Evolutionary conservation across 2,113 vertebrate species (phyloP).

Genomic region (Trochalopteron elliotii): DNA sequence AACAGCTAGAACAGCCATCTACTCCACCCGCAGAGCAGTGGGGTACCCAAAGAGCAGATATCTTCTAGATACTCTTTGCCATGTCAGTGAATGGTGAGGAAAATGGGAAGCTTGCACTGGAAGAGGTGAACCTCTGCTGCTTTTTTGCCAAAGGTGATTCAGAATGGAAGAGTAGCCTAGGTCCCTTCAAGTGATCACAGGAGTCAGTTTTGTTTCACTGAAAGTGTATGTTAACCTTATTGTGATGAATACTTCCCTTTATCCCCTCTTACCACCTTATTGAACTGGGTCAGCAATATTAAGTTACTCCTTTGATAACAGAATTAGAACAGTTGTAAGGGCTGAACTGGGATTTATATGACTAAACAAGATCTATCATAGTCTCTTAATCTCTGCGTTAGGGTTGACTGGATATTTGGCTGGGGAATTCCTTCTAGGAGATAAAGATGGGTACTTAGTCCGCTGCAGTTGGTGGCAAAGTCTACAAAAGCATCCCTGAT

Average conservation of each 20-base stretch:
- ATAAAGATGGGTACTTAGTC: background rate
- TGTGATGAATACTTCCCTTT: background rate
- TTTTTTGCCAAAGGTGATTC: background rate
- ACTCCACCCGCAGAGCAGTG: background rate
- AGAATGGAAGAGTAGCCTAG: background rate
- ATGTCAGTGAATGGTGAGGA: accelerated
- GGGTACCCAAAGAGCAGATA: background rate
- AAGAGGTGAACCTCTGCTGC: background rate
- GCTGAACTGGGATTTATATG: background rate
- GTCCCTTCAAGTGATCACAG: background rate
- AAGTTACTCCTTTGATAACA: background rate
- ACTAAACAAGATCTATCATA: background rate
- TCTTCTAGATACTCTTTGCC: background rate
- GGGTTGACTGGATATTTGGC: background rate
- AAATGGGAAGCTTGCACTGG: background rate
- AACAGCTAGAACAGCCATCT: background rate
- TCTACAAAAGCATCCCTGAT: background rate
- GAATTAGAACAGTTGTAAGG: background rate
- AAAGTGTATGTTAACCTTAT: background rate
- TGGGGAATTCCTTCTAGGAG: background rate
- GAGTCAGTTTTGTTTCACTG: background rate
- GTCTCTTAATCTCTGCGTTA: background rate
- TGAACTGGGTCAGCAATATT: background rate
- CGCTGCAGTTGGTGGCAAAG: background rate
- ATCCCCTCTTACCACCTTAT: background rate